Evolutionary conservation across 2,113 vertebrate species (phyloP).

Genomic region (Hippocampus mohnikei): DNA sequence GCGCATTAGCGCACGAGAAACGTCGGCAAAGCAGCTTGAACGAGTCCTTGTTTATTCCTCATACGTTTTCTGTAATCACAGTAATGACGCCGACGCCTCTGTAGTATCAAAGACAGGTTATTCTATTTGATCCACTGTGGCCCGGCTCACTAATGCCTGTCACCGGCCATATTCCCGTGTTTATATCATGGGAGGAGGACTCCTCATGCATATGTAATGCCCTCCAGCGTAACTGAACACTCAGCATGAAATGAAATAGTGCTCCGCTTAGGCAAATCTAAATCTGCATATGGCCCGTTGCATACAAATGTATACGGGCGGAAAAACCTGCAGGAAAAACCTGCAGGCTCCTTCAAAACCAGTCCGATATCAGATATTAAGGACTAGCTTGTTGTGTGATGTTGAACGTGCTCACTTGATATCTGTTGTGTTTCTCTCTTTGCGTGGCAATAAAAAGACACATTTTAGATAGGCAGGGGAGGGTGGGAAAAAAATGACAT

Average conservation of each 20-base stretch:
- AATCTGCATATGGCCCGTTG: conserved; percentile 61
- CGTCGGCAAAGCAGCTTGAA: conserved; percentile 29
- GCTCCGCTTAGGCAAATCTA: conserved; percentile 62
- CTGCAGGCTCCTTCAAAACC: conserved; percentile 36
- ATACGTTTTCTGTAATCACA: conserved; percentile 5
- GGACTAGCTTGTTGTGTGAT: background rate
- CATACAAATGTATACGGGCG: conserved; percentile 53
- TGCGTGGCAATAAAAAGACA: conserved; percentile 3
- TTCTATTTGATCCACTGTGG: conserved; percentile 66
- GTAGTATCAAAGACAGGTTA: conserved; percentile 63
- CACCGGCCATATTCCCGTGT: conserved; percentile 65
- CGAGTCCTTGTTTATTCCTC: conserved; percentile 31
- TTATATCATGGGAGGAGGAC: conserved; percentile 61
- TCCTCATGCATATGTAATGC: conserved; percentile 69
- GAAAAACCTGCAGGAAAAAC: conserved; percentile 38
- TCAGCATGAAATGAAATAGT: conserved; percentile 62
- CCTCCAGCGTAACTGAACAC: conserved; percentile 47
- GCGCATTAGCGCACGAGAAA: conserved; percentile 16
- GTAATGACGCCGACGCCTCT: conserved; percentile 28
- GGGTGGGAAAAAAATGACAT: background rate
- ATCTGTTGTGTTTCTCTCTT: conserved; percentile 5
- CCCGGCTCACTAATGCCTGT: conserved; percentile 59
- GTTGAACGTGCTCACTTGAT: background rate
- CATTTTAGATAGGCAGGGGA: background rate
- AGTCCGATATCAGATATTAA: conserved; percentile 14